Evolutionary conservation across 2,888 invertebrate species (phyloP).

Genomic region (Acanthoscelides obtectus): DNA sequence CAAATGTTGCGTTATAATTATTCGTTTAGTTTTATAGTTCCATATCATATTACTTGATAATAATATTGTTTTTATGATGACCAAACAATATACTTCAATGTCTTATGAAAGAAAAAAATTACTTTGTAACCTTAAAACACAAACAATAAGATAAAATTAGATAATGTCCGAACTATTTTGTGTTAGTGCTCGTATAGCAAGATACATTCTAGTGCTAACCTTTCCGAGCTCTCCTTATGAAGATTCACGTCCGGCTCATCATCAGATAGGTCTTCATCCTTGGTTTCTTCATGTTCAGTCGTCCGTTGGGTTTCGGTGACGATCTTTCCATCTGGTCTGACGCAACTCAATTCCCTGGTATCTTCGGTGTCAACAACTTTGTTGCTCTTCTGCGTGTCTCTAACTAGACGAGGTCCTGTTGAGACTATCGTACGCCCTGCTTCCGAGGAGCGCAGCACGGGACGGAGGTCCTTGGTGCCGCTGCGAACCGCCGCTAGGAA

Average conservation of each 20-base stretch:
- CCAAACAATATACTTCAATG: too few species aligned
- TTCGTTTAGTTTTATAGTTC: too few species aligned
- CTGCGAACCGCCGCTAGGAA: constrained; percentile 67
- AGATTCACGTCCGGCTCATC: constrained; percentile 51
- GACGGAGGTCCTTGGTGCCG: constrained; percentile 64
- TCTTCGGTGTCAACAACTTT: constrained; percentile 86
- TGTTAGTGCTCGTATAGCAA: too few species aligned
- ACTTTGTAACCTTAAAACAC: too few species aligned
- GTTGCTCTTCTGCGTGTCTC: constrained; percentile 69
- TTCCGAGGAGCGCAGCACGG: constrained; percentile 57
- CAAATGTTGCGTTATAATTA: neutral
- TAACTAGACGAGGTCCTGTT: constrained; percentile 66
- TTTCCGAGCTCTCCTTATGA: constrained; percentile 49
- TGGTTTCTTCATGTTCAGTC: constrained; percentile 78
- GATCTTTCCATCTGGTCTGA: constrained; percentile 77
- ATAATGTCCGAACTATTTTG: too few species aligned
- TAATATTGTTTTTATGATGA: too few species aligned
- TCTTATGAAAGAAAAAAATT: too few species aligned
- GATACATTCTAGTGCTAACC: constrained; percentile 35
- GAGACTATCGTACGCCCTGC: constrained; percentile 61
- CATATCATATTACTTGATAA: too few species aligned
- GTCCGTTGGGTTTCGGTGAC: constrained; percentile 80
- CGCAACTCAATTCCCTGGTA: constrained; percentile 69
- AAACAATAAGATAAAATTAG: too few species aligned
- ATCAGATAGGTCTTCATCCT: constrained; percentile 73